Evolutionary conservation across 2,113 vertebrate genomes (phyloP), one percentile per base, ranked within the genome.

Genomic region (human (Homo sapiens)): DNA sequence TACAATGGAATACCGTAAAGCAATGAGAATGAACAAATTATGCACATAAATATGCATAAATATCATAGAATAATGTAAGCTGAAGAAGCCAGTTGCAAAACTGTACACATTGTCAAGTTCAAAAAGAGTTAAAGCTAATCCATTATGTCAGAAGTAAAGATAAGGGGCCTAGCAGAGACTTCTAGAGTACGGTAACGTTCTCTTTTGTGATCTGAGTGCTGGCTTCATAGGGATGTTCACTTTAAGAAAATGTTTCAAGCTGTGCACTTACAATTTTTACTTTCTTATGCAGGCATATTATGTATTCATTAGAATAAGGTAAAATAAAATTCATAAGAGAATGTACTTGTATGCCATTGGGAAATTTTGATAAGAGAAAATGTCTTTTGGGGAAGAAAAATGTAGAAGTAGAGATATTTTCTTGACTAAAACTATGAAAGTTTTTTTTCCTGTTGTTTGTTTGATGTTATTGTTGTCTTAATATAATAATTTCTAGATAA

Each of bases 121-220:
- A 83, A 72, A 83, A 90, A 57, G 11, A 40, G 25, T 45, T 25
- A 45, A 73, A 86, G 35, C 1, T 25, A 48, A 70, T 40, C 12
- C 43, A 32, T 59, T 20, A 50, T 38, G 3, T 52, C 80, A 50
- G 52, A 59, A 89, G 14, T 59, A 75, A 52, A 59, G 50, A 27
- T 50, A 50, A 14, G 9, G 13, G 16, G 5, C 16, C 6, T 6
- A 25, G 82, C 32, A 27, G 3, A 0, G 17, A 43, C 27, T 61
- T 40, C 14, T n/a, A 25, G 2, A 64, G 5, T 64, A 20, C 5
- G 72, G 4, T 25, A 2, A 2, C 20, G 0, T 84, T 70, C 4
- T 75, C n/a, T 43, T 68, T 89, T 16, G 22, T 59, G 45, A 38
- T 76, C 11, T 5, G 27, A 73, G 2, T 80, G 22, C 10, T 52